phyloP scores from a whole-genome alignment of 2,113 vertebrate species.

The Rhinichthys klamathensis region DNA sequence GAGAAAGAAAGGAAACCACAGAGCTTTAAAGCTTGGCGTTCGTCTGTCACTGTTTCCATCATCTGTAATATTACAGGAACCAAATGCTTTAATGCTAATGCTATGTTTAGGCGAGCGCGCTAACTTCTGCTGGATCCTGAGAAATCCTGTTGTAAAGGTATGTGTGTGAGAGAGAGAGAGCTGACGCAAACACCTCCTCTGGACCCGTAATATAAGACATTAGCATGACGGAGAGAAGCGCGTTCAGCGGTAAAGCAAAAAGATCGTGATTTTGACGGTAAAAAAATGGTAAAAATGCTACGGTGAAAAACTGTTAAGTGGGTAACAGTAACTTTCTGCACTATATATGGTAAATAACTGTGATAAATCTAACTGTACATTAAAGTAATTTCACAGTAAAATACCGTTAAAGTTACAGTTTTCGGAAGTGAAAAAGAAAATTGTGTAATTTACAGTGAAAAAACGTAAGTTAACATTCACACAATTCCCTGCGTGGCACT shows the following conservation, averaged over 20 bases:
- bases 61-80: slow-evolving; percentile 55
- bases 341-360: neutral
- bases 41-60: slow-evolving; percentile 62
- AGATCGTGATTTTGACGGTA: no score
- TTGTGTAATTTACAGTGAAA: no score
- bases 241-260: neutral
- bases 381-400: no score
- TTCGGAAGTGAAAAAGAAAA: no score
- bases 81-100: slow-evolving; percentile 61
- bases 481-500: no score
- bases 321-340: no score
- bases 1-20: slow-evolving; percentile 60
- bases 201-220: neutral
- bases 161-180: neutral
- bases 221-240: neutral
- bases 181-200: slow-evolving; percentile 48
- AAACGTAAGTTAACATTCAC: no score
- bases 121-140: slow-evolving; percentile 48
- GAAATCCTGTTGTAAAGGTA: slow-evolving; percentile 42
- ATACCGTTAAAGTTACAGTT: no score
- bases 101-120: slow-evolving; percentile 49
- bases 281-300: no score
- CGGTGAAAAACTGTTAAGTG: no score
- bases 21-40: slow-evolving; percentile 62
- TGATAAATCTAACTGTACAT: neutral